Evolutionary conservation across 2,888 invertebrate species (phyloP).

Genomic region (Eumacrocentrus americanus): DNA sequence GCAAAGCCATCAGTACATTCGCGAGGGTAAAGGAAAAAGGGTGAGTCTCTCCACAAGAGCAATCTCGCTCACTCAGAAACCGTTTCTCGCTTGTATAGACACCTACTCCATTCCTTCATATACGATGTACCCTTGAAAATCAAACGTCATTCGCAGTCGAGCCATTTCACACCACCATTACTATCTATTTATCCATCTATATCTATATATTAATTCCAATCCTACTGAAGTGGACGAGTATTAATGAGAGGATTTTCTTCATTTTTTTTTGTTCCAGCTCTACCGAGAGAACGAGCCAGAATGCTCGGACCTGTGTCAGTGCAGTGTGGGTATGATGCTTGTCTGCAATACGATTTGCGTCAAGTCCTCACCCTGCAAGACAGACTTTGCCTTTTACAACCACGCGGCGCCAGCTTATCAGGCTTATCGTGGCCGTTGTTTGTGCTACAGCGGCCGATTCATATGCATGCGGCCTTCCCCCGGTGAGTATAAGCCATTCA

Average conservation of each 20-base stretch:
- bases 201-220: neutral
- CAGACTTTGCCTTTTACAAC: conserved; percentile 86
- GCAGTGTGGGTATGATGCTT: conserved; percentile 77
- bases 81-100: neutral
- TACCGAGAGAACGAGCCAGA: conserved; percentile 86
- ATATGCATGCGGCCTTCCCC: conserved; percentile 88
- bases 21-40: conserved; percentile 84
- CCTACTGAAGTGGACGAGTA: neutral
- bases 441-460: conserved; percentile 90
- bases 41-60: conserved; percentile 65
- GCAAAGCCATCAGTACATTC: conserved; percentile 82
- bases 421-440: conserved; percentile 85
- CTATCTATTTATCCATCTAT: neutral
- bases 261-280: conserved; percentile 63
- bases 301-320: conserved; percentile 89
- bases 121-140: conserved; percentile 12
- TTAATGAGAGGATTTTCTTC: neutral
- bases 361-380: conserved; percentile 84
- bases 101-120: neutral
- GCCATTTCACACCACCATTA: neutral
- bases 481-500: no score
- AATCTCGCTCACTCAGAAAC: conserved; percentile 13
- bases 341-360: conserved; percentile 90
- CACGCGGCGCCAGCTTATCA: conserved; percentile 90
- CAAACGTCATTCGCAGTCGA: conserved; percentile 23